Conservation (phyloP, 2,113 vertebrate genomes). For the Atractosteus spatula region DNA sequence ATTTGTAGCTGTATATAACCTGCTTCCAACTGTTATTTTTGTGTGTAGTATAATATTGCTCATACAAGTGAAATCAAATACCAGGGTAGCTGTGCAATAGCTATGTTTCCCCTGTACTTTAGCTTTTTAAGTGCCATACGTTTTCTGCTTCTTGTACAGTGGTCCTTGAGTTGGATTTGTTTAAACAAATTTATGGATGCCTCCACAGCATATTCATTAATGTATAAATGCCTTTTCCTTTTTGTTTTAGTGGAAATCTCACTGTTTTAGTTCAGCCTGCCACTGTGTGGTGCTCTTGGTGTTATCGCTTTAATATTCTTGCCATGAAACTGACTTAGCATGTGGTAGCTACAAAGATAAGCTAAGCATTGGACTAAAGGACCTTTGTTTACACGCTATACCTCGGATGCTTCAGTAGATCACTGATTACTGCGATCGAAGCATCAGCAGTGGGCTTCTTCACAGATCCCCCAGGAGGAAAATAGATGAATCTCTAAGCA, state of each 20-base stretch:
- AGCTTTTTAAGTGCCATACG: conserved; percentile 34
- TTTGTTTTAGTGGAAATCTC: background rate
- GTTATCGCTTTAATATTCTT: background rate
- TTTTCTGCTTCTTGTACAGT: conserved; percentile 24
- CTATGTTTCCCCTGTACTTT: conserved; percentile 36
- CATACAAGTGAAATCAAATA: conserved; percentile 57
- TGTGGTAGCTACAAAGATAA: background rate
- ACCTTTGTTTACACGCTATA: background rate
- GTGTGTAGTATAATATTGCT: conserved; percentile 35
- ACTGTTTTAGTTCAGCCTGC: background rate
- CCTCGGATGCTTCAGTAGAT: conserved; percentile 6
- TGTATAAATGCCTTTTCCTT: conserved; percentile 32
- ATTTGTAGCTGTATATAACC: conserved; percentile 59
- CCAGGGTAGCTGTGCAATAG: conserved; percentile 73
- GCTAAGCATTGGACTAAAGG: background rate
- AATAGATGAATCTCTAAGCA: background rate
- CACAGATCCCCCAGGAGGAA: background rate
- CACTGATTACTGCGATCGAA: background rate
- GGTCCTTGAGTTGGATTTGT: conserved; percentile 33
- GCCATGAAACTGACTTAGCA: background rate
- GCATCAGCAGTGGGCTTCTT: background rate
- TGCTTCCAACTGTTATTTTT: conserved; percentile 29
- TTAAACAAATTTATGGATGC: conserved; percentile 23
- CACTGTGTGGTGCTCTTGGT: background rate
- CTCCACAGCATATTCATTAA: conserved; percentile 8